Conservation (phyloP, 2,888 invertebrate species). For the Nephrotoma guestfalica region DNA sequence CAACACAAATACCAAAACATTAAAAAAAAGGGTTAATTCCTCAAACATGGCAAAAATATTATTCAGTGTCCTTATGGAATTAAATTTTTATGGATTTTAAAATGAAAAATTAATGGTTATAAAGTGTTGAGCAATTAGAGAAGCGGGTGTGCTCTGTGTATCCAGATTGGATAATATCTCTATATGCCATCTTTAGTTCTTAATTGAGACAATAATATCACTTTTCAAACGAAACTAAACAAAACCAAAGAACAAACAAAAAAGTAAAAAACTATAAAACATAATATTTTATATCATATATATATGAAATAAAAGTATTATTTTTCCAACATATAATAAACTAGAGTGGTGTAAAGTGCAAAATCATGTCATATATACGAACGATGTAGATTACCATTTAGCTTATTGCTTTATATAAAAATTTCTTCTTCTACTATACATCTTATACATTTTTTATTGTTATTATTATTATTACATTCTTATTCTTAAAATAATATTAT, state of each 20-base stretch:
- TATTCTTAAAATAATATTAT: background rate
- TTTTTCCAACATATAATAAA: slow-evolving; percentile 3
- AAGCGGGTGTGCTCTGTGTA: background rate
- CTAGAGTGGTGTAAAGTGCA: slow-evolving; percentile 8
- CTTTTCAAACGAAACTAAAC: background rate
- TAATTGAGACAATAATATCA: slow-evolving; percentile 2
- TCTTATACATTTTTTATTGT: background rate
- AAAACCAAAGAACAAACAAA: background rate
- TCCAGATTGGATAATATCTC: background rate
- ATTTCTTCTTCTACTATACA: background rate
- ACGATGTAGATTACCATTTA: slow-evolving; percentile 4
- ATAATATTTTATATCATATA: background rate
- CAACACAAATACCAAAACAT: background rate
- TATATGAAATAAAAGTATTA: background rate
- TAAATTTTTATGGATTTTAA: background rate
- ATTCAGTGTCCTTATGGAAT: background rate
- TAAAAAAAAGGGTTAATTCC: background rate
- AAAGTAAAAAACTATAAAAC: background rate
- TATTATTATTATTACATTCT: background rate
- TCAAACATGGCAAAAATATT: background rate
- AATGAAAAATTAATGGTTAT: background rate
- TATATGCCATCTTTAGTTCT: background rate
- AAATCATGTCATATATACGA: slow-evolving; percentile 9
- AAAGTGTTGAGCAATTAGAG: background rate
- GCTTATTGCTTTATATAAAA: background rate